These are phyloP conservation scores for Aegithalos caudatus DNA, from an alignment of 2,113 vertebrate genomes.

Conservation along the genomic window DNA sequence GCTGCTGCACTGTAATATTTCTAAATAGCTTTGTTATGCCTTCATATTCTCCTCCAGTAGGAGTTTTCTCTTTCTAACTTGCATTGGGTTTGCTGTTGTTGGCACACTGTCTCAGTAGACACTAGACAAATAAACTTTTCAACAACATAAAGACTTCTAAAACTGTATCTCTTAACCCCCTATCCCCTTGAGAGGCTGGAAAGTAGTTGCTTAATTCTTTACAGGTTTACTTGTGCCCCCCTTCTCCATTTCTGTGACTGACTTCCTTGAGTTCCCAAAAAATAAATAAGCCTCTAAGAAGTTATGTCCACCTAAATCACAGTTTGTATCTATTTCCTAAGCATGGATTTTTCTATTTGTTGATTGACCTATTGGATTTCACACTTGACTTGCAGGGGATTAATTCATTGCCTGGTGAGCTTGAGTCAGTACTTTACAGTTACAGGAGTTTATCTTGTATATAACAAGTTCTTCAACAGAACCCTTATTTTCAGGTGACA, in stretches of 20 bases:
- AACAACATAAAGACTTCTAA: background rate
- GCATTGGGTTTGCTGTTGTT: slow-evolving; percentile 38
- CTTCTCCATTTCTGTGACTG: background rate
- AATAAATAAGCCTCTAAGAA: background rate
- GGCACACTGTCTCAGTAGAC: background rate
- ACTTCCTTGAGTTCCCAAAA: background rate
- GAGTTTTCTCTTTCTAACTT: background rate
- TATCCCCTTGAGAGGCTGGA: background rate
- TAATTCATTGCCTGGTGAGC: background rate
- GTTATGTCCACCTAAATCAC: background rate
- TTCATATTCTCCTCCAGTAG: slow-evolving; percentile 6
- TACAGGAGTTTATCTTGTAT: background rate
- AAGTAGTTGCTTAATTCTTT: background rate
- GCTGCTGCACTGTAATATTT: slow-evolving; percentile 39
- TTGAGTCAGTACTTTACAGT: background rate
- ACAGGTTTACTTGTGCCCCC: background rate
- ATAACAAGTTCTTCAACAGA: background rate
- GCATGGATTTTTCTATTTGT: background rate
- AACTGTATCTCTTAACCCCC: background rate
- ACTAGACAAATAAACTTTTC: slow-evolving; percentile 34
- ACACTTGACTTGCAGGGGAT: background rate
- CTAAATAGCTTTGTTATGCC: slow-evolving; percentile 26
- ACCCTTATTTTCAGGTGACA: background rate
- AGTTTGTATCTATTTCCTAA: background rate
- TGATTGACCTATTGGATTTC: background rate